Conservation (phyloP, 2,113 vertebrate species). For the Sprattus sprattus region DNA sequence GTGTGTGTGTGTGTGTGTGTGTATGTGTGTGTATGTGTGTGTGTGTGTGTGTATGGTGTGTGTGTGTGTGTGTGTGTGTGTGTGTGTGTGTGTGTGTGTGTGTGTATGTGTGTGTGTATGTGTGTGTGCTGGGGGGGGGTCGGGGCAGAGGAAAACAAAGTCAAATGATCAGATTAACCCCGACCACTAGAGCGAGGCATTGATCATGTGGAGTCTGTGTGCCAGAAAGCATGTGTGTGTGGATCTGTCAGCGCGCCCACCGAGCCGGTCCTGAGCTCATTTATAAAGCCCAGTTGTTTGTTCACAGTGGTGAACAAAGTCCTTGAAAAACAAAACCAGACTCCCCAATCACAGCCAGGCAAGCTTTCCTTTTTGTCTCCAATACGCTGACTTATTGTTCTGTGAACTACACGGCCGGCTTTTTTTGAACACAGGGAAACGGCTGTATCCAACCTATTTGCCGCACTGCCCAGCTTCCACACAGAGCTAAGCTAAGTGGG, state of each 20-base stretch:
- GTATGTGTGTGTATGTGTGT: neutral
- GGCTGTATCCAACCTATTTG: conserved; percentile 62
- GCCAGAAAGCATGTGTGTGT: conserved; percentile 28
- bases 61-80: neutral
- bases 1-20: neutral
- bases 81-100: neutral
- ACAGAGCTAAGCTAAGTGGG: conserved; percentile 30
- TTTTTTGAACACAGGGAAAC: conserved; percentile 63
- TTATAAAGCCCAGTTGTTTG: conserved; percentile 52
- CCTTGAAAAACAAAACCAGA: conserved; percentile 57
- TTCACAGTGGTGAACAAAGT: conserved; percentile 59
- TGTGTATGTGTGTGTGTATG: neutral
- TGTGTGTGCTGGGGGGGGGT: too few relatives aligned
- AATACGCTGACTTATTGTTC: conserved; percentile 68
- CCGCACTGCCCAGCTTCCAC: conserved; percentile 53
- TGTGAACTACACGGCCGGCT: conserved; percentile 57
- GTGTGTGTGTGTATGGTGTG: neutral
- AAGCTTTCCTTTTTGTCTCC: conserved; percentile 44
- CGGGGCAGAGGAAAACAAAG: conserved; percentile 33
- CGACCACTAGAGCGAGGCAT: conserved; percentile 33
- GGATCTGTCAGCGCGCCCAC: conserved; percentile 39
- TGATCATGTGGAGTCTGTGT: conserved; percentile 43
- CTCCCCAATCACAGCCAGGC: conserved; percentile 55
- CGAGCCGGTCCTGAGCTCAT: conserved; percentile 28
- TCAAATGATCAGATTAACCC: conserved; percentile 57